Conservation (phyloP, 1,140 invertebrate species). For the Drosophila mojavensis region DNA sequence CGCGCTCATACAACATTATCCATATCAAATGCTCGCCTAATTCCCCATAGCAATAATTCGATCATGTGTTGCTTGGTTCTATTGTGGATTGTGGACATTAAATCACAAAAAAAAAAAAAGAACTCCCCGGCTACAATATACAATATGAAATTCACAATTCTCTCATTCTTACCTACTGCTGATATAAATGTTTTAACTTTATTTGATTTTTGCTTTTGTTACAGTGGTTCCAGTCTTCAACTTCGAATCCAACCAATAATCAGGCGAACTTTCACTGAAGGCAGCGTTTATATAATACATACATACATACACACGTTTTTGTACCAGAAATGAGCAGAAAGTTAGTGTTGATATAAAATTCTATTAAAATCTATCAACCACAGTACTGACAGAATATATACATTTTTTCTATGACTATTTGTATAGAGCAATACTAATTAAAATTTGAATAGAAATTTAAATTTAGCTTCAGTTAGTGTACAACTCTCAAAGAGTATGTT, state of each 20-base stretch:
- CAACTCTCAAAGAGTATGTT: slow-evolving; percentile 33
- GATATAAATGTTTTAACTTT: slow-evolving; percentile 29
- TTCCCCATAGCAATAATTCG: slow-evolving; percentile 42
- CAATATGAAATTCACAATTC: background rate
- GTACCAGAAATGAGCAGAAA: slow-evolving; percentile 52
- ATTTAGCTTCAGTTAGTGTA: slow-evolving; percentile 23
- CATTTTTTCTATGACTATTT: slow-evolving; percentile 36
- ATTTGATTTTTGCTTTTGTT: slow-evolving; percentile 36
- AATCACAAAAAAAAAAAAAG: slow-evolving; percentile 3
- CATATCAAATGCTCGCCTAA: slow-evolving; percentile 67
- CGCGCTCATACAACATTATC: slow-evolving; percentile 46
- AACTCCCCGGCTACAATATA: slow-evolving; percentile 2
- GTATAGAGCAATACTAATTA: slow-evolving; percentile 16
- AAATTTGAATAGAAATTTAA: background rate
- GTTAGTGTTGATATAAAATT: slow-evolving; percentile 25
- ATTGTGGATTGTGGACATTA: slow-evolving; percentile 34
- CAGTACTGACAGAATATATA: slow-evolving; percentile 34
- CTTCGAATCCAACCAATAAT: slow-evolving; percentile 60
- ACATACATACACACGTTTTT: slow-evolving; percentile 56
- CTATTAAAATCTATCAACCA: slow-evolving; percentile 5
- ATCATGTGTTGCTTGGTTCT: slow-evolving; percentile 62
- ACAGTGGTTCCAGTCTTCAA: slow-evolving; percentile 72
- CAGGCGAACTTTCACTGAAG: slow-evolving; percentile 59
- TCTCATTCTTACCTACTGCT: slow-evolving; percentile 3
- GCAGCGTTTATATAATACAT: slow-evolving; percentile 40